phyloP scores from a whole-genome alignment of 2,797 vertebrate species.

The Melanotaenia maccullochi region DNA sequence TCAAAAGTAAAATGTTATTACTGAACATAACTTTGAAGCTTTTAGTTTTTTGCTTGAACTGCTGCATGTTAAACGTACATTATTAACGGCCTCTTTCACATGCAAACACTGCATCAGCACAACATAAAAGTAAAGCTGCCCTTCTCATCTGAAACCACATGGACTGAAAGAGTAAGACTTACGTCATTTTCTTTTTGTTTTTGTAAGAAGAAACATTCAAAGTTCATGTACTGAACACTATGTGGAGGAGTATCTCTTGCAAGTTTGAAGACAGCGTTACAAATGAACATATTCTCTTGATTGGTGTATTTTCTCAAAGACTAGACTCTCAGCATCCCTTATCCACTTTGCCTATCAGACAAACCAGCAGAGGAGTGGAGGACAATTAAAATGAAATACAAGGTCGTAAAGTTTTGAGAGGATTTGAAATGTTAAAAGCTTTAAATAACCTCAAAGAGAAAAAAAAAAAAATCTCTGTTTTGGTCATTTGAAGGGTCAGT shows the following conservation, averaged over 20 bases:
- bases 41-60: not conserved
- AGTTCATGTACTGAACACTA: conserved; percentile 58
- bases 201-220: conserved; percentile 25
- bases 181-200: conserved; percentile 28
- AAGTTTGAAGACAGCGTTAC: conserved; percentile 53
- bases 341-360: conserved; percentile 46
- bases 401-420: conserved; percentile 58
- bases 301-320: conserved; percentile 22
- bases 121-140: conserved; percentile 7
- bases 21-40: conserved; percentile 25
- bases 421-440: conserved; percentile 68
- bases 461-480: conserved; percentile 40
- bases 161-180: conserved; percentile 1
- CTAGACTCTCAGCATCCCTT: conserved; percentile 29
- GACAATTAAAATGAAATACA: conserved; percentile 75
- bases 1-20: conserved; percentile 28
- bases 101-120: conserved; percentile 18
- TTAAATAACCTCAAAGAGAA: conserved; percentile 43
- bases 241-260: conserved; percentile 52
- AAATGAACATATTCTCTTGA: conserved; percentile 46
- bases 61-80: not conserved
- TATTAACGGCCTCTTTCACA: not conserved
- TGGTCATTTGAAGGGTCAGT: conserved; percentile 32
- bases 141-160: conserved; percentile 21
- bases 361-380: conserved; percentile 32